These are phyloP conservation scores for Campylomormyrus tamandua DNA, from an alignment of 2,113 vertebrate species.

Conservation along the genomic window DNA sequence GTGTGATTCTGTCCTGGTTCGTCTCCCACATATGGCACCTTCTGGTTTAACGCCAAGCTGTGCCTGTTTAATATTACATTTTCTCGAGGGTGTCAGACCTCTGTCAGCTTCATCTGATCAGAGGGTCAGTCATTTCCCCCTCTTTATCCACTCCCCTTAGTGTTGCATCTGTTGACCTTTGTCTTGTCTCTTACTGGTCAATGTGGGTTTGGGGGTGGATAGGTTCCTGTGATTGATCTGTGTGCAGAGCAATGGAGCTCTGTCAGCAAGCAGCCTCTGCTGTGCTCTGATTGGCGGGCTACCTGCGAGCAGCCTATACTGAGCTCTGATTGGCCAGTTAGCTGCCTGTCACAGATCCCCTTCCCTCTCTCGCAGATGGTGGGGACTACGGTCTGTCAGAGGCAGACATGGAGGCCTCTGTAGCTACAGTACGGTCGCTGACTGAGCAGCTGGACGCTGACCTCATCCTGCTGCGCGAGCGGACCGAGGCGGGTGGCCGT, in stretches of 20 bases:
- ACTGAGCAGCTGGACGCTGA: conserved; percentile 88
- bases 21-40: neutral
- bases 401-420: conserved; percentile 90
- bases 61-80: neutral
- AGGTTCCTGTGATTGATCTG: neutral
- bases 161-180: neutral
- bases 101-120: neutral
- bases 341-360: neutral
- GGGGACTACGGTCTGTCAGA: conserved; percentile 89
- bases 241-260: neutral
- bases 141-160: neutral
- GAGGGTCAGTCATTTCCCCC: neutral
- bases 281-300: neutral
- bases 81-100: neutral
- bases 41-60: neutral
- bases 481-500: conserved; percentile 77
- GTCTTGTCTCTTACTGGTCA: neutral
- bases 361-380: conserved; percentile 63
- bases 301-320: neutral
- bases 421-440: conserved; percentile 86
- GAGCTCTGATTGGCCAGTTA: neutral
- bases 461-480: conserved; percentile 83
- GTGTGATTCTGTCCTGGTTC: neutral
- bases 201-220: neutral
- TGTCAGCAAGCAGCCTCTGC: neutral